Base-by-base conservation (phyloP, 2,888 invertebrate genomes). In the Pomacea canaliculata region DNA sequence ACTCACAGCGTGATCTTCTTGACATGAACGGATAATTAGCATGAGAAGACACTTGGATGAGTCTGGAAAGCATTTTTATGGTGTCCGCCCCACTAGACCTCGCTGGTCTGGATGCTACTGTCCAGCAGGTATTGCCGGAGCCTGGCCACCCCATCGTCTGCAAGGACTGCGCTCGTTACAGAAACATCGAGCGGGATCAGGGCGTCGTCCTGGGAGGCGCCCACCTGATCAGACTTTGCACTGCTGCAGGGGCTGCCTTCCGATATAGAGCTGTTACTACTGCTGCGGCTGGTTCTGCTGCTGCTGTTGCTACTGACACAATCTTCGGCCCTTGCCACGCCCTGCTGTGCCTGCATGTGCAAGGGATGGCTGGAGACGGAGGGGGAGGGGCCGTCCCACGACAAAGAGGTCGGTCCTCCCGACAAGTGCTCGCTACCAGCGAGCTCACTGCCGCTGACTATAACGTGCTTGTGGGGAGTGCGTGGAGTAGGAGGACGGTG, bases 91-190 rank as follows among this genome's bases (percentile, higher is more conserved):
- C 37, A 37, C 37, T 81, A 86, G 8, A 89, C 86, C 49, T 89
- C 88, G 78, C 89, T 89, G 23, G 87, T 86, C 75, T 88, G 87
- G 19, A 89, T 85, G 12, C 82, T 80, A 56, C 85, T 81, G 46
- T 85, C 83, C 67, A 84, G 77, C 67, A 89, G 80, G 76, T 88
- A 89, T 71, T 85, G 82, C 72, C 86, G 86, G 77, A 89, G 89
- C 70, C 86, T 84, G 9, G 85, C 51, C 78, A 88, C 85, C 27
- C 85, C 86, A 49, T 83, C 82, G 68, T 86, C 23, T 19, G 12
- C 85, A 59, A 85, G 85, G 82, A 82, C 19, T 85, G 84, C n/a
- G 83, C 78, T 18, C 70, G 51, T 7, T 65, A 13, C 19, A 66
- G 49, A 13, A 71, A 70, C 13, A 63, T 37, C 51, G 8, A 8